phyloP scores from a whole-genome alignment of 2,113 vertebrate genomes.

The Excalfactoria chinensis region DNA sequence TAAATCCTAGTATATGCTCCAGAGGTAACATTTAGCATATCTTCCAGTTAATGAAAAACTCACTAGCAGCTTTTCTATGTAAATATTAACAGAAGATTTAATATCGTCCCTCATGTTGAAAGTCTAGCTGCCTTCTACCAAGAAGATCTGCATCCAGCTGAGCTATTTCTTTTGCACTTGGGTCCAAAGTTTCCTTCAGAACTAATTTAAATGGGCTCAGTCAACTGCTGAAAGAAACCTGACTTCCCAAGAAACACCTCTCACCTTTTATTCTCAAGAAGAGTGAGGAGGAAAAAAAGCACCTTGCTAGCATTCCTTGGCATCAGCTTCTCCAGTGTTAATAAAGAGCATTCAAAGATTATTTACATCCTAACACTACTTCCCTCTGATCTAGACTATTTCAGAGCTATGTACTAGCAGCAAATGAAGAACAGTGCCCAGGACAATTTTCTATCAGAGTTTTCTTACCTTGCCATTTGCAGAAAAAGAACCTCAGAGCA shows the following conservation, averaged over 20 bases:
- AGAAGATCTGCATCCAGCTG: not conserved
- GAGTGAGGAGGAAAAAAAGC: accelerated
- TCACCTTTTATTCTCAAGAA: not conserved
- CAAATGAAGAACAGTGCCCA: not conserved
- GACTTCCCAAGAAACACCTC: not conserved
- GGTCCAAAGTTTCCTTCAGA: slow-evolving; percentile 10
- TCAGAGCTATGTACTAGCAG: not conserved
- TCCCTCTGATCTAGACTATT: not conserved
- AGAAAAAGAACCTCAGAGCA: not conserved
- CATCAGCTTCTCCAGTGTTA: not conserved
- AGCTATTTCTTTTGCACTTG: not conserved
- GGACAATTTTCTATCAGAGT: not conserved
- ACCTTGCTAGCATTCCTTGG: not conserved
- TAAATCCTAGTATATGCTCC: not conserved
- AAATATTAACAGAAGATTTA: slow-evolving; percentile 45
- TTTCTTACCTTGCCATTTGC: not conserved
- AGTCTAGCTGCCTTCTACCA: accelerated
- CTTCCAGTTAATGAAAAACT: slow-evolving; percentile 40
- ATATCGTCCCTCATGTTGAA: not conserved
- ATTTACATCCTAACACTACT: accelerated
- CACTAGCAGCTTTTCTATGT: not conserved
- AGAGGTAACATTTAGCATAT: not conserved
- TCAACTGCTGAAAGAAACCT: not conserved
- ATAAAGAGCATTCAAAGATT: accelerated
- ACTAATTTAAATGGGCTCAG: not conserved